phyloP scores from a whole-genome alignment of 2,888 invertebrate species.

The Noctua comes region DNA sequence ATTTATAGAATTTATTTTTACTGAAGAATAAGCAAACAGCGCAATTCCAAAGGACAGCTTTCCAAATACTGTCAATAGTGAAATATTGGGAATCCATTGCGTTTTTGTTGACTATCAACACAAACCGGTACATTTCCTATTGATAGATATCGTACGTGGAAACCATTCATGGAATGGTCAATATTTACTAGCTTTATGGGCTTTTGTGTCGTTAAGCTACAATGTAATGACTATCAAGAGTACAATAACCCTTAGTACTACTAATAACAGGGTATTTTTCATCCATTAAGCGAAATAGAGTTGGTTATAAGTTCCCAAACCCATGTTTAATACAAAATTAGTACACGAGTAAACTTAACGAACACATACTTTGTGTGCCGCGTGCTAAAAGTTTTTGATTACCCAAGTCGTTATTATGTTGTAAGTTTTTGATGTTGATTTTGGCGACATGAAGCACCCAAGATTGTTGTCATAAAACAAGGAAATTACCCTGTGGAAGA shows the following conservation, averaged over 20 bases:
- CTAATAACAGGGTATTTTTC: slow-evolving; percentile 21
- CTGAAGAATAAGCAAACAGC: background rate
- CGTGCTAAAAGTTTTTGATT: slow-evolving; percentile 28
- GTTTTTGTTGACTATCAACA: slow-evolving; percentile 57
- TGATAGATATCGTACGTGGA: slow-evolving; percentile 25
- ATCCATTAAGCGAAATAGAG: slow-evolving; percentile 12
- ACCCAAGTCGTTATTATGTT: slow-evolving; percentile 5
- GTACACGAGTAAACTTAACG: slow-evolving; percentile 15
- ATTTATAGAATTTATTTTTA: background rate
- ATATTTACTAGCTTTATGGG: slow-evolving; percentile 36
- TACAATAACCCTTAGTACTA: slow-evolving; percentile 10
- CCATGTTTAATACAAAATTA: slow-evolving; percentile 22
- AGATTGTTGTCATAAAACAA: background rate
- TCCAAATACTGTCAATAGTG: slow-evolving; percentile 38
- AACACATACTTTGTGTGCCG: slow-evolving; percentile 1
- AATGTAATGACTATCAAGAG: slow-evolving; percentile 15
- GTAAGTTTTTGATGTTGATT: slow-evolving; percentile 26
- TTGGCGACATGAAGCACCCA: background rate
- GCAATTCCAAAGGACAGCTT: slow-evolving; percentile 3
- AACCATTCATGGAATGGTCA: slow-evolving; percentile 21
- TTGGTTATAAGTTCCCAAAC: background rate
- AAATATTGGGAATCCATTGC: slow-evolving; percentile 44
- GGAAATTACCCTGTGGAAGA: background rate
- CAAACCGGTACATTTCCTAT: slow-evolving; percentile 37
- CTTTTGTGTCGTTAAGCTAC: slow-evolving; percentile 20